A percentile compares a stretch with the other conserved stretches of the same genome.
These are phyloP conservation scores for Vanacampus margaritifer DNA, from an alignment of 2,113 vertebrate genomes.

Conservation along the genomic window DNA sequence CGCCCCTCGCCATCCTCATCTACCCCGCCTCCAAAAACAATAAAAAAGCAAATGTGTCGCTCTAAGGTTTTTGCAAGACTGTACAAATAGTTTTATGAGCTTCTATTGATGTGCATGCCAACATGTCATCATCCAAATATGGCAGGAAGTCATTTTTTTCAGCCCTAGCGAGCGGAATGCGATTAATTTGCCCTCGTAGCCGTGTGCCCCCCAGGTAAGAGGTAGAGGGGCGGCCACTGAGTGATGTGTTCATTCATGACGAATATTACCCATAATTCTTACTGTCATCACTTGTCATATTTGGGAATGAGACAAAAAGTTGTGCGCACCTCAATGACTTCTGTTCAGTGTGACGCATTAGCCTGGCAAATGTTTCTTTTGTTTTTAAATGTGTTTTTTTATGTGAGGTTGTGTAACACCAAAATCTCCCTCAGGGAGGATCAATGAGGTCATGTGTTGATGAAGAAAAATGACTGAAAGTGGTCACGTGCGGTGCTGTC, in stretches of 20 bases:
- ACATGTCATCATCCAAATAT: conserved; percentile 10
- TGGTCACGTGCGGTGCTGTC: not conserved
- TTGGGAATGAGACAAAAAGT: not conserved
- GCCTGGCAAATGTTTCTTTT: not conserved
- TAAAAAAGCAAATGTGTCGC: conserved; percentile 1
- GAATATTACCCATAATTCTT: conserved; percentile 8
- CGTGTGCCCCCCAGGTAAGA: conserved; percentile 5
- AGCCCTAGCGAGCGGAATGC: not conserved
- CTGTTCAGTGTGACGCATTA: not conserved
- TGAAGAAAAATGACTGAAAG: not conserved
- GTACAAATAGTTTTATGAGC: conserved; percentile 1
- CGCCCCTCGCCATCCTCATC: not conserved
- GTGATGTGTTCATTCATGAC: conserved; percentile 6
- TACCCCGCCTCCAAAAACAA: not conserved
- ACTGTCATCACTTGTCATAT: conserved; percentile 9
- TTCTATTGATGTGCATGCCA: not conserved
- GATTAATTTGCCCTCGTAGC: not conserved
- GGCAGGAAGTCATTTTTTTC: conserved; percentile 11
- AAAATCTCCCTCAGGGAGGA: not conserved
- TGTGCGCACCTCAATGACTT: not conserved
- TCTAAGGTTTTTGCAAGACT: conserved; percentile 7
- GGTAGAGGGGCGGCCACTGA: not conserved
- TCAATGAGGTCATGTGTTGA: not conserved
- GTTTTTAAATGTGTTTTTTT: not conserved
- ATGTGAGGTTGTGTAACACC: not conserved